A percentile compares a stretch with the other conserved stretches of the same genome.
These are phyloP conservation scores for Onchidella celtica DNA, from an alignment of 2,888 invertebrate genomes.

Conservation along the genomic window DNA sequence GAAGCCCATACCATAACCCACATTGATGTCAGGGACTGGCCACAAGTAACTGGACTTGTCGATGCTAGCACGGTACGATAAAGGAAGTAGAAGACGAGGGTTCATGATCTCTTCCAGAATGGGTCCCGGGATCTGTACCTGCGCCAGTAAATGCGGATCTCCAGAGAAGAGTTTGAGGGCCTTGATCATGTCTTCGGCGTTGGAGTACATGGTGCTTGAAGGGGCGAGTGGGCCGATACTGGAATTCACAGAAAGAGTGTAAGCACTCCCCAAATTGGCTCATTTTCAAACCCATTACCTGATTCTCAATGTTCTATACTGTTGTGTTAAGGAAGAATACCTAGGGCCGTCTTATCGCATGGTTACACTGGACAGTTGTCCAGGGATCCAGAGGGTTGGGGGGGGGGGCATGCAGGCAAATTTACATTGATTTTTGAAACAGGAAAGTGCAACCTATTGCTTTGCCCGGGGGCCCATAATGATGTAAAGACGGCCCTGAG, in stretches of 20 bases:
- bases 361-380: no score
- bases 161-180: slow-evolving; percentile 37
- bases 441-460: no score
- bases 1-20: slow-evolving; percentile 48
- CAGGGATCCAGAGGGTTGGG: no score
- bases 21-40: slow-evolving; percentile 50
- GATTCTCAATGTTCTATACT: no score
- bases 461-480: no score
- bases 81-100: slow-evolving; percentile 18
- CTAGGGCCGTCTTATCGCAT: no score
- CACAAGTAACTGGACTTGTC: slow-evolving; percentile 44
- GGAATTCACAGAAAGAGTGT: not conserved
- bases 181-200: slow-evolving; percentile 45
- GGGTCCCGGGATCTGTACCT: slow-evolving; percentile 10
- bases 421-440: no score
- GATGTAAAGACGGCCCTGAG: no score
- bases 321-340: no score
- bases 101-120: slow-evolving; percentile 41
- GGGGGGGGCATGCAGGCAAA: no score
- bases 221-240: slow-evolving; percentile 38
- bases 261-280: no score
- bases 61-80: not conserved
- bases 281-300: no score
- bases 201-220: slow-evolving; percentile 29
- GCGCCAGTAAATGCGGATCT: not conserved